Percentiles rank a stretch among this genome's conserved stretches.
These are phyloP conservation scores for Drosophila recens DNA, from an alignment of 2,888 invertebrate genomes.

Conservation along the genomic window DNA sequence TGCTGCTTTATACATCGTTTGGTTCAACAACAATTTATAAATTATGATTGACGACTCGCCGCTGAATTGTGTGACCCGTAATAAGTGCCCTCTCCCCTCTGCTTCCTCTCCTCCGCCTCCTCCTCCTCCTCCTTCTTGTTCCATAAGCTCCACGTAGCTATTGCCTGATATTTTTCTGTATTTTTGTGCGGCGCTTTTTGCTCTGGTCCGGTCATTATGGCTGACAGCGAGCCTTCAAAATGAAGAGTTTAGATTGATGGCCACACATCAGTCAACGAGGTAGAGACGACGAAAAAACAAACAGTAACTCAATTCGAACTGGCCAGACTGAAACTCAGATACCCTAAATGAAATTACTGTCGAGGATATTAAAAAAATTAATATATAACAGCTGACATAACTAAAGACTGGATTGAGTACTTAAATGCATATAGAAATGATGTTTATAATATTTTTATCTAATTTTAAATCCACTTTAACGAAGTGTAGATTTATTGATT, in stretches of 20 bases:
- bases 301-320: not conserved
- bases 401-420: not conserved
- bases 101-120: not conserved
- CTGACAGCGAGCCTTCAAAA: conserved; percentile 80
- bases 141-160: conserved; percentile 18
- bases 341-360: conserved; percentile 18
- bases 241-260: conserved; percentile 81
- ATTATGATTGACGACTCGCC: conserved; percentile 77
- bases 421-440: not conserved
- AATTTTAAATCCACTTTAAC: not conserved
- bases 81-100: conserved; percentile 44
- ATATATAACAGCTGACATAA: not conserved
- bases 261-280: conserved; percentile 74
- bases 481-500: not conserved
- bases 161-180: conserved; percentile 53
- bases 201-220: conserved; percentile 74
- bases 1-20: conserved; percentile 30
- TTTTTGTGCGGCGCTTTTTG: conserved; percentile 59
- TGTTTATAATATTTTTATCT: not conserved
- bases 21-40: conserved; percentile 67
- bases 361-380: not conserved
- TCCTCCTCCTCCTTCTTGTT: not conserved
- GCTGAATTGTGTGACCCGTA: conserved; percentile 74
- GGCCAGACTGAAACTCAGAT: conserved; percentile 11
- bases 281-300: conserved; percentile 30